Base-by-base conservation (phyloP, 1,140 invertebrate species). In the Hermetia illucens region DNA sequence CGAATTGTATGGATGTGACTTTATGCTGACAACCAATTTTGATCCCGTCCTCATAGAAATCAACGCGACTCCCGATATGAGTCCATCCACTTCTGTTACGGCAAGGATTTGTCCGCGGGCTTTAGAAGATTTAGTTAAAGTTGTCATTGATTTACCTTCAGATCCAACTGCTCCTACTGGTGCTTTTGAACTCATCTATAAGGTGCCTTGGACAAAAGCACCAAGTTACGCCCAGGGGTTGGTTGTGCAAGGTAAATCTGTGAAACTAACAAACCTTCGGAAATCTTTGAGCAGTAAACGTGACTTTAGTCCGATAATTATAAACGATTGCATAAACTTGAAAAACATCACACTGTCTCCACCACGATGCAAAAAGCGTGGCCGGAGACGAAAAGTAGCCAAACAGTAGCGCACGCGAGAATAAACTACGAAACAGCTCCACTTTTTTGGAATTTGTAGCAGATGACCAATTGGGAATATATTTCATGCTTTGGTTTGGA, bases 11-110 rank as follows among this genome's bases (percentile, higher is more conserved):
- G 87, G 86, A 9, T 86, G 86, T 21, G 88, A 91, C 62, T 91
- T 91, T 56, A 78, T 91, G 65, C 51, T 78, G 12, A 77, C 81
- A 43, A 77, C 87, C 48, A 81, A 87, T 50, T 78, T 82, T 35
- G 71, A 73, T 35, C 84, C 86, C 0, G 90, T 85, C 83, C 62
- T 92, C 30, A 83, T 92, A 44, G 87, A 92, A 64, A 89, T 91
- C 45, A 91, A 91, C 62, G 83, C 79, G 2, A 79, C 78, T 57
- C 86, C 86, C 1, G 81, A 82, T 40, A 77, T 89, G 67, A 72
- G 79, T 45, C 66, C 74, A 1, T 85, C 77, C 25, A 88, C 85
- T 0, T 70, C 71, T 43, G 72, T 89, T 9, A 91, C 84, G 0
- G 71, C 77, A 16, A 67, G 74, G 44, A 70, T 91, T 47, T 90